Percentiles rank a stretch among this genome's conserved stretches.
phyloP scores from a whole-genome alignment of 1,140 invertebrate genomes.

The Scaptomyza montana region DNA sequence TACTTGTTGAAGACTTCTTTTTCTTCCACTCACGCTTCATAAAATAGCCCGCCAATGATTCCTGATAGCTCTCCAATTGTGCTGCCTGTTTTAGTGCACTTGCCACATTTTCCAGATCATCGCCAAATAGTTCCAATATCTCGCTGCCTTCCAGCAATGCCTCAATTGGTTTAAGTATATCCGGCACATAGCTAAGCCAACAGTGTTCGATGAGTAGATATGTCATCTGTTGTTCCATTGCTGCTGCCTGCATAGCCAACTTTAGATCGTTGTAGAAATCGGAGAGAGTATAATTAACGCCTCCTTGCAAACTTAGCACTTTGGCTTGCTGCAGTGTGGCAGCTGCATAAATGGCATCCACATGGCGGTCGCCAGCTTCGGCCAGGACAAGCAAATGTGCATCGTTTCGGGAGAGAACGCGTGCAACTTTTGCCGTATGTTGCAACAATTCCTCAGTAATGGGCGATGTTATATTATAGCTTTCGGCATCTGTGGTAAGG shows the following conservation, averaged over 20 bases:
- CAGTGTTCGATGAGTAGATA: slow-evolving; percentile 92
- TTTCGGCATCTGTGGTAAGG: slow-evolving; percentile 61
- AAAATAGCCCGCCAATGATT: slow-evolving; percentile 81
- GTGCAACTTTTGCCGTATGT: slow-evolving; percentile 87
- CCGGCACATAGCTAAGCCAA: slow-evolving; percentile 85
- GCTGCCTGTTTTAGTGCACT: slow-evolving; percentile 73
- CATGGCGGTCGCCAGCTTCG: slow-evolving; percentile 90
- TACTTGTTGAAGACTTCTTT: background rate
- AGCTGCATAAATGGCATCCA: slow-evolving; percentile 89
- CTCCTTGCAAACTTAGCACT: slow-evolving; percentile 85
- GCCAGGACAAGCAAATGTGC: slow-evolving; percentile 91
- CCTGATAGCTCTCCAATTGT: slow-evolving; percentile 83
- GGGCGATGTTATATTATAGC: slow-evolving; percentile 84
- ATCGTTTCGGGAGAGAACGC: slow-evolving; percentile 86
- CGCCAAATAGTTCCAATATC: slow-evolving; percentile 79
- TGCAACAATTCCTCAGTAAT: slow-evolving; percentile 88
- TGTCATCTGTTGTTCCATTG: slow-evolving; percentile 91
- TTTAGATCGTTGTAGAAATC: slow-evolving; percentile 85
- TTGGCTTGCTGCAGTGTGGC: slow-evolving; percentile 89
- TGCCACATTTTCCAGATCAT: slow-evolving; percentile 81
- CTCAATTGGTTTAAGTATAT: slow-evolving; percentile 87
- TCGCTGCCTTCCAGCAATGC: slow-evolving; percentile 84
- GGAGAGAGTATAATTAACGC: slow-evolving; percentile 54
- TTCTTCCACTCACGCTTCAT: slow-evolving; percentile 63
- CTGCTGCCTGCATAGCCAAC: slow-evolving; percentile 90